These are phyloP conservation scores for Hormiphora californensis DNA, from an alignment of 37 sponge, comb jelly and placozoan species.

Conservation along the genomic window DNA sequence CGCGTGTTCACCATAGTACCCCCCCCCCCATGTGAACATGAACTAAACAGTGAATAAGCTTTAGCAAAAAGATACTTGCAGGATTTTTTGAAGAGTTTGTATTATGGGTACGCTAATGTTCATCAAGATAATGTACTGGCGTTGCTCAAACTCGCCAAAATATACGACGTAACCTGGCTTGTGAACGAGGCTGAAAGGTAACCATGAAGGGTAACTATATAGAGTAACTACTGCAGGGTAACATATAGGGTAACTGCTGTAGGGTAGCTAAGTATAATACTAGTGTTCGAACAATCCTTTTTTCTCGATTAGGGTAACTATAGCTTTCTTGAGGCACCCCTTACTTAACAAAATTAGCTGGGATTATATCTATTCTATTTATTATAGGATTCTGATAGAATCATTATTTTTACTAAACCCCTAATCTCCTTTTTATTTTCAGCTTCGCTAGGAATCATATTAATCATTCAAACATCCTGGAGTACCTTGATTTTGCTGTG, in stretches of 20 bases:
- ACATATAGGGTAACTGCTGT: too few relatives aligned
- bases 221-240: too few relatives aligned
- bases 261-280: too few relatives aligned
- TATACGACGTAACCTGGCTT: constrained; percentile 15
- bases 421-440: neutral
- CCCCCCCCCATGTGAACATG: neutral
- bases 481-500: constrained; percentile 46
- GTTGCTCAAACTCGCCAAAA: constrained; percentile 31
- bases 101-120: constrained; percentile 19
- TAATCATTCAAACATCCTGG: constrained; percentile 31
- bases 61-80: neutral
- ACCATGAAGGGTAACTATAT: neutral
- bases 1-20: neutral
- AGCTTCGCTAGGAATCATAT: constrained; percentile 16
- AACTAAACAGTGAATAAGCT: neutral
- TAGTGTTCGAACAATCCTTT: too few relatives aligned
- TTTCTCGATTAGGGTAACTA: too few relatives aligned
- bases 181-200: constrained; percentile 26
- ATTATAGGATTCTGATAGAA: neutral
- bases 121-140: constrained; percentile 21
- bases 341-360: too few relatives aligned
- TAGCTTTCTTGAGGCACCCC: too few relatives aligned
- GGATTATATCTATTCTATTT: neutral
- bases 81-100: constrained; percentile 37
- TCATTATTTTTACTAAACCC: neutral